Evolutionary conservation across 1,140 invertebrate species (phyloP), one percentile per base, ranked within the genome.

Genomic region (Orius insidiosus): DNA sequence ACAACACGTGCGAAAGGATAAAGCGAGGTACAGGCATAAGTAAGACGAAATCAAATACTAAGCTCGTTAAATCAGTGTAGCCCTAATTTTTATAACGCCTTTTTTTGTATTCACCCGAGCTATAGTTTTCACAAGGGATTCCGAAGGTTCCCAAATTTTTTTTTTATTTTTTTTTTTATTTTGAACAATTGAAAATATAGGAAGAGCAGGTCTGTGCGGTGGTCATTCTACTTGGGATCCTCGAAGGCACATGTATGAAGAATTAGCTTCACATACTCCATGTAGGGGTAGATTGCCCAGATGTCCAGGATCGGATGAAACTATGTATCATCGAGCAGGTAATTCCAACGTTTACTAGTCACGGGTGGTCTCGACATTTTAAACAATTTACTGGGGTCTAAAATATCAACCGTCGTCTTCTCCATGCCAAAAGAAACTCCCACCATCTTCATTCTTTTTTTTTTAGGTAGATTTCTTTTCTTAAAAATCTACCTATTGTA

Each of bases 1-100:
- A 89, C 65, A 89, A 87, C 62, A 90, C 86, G 18, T 89, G 85
- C 64, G 85, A 89, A 69, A 73, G 85, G 56, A 86, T 89, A 68
- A 89, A 89, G 71, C 72, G 84, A 73, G 85, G 85, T 76, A 85
- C 78, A 67, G 77, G 80, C 53, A 81, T 85, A 74, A 83, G 81
- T 84, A 76, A 84, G 80, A 74, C 43, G 48, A 45, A 32, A 36
- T 15, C 9, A 36, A 36, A 5, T 15, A 36, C 9, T 13, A 13
- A 11, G 35, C 35, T 36, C 14, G 35, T 36, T 36, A 13, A 19
- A 18, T 15, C 32, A 13, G 14, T 11, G 34, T 33, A 34, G 13
- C 3, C 40, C 5, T 19, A 24, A 42, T 24, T 42, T 40, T 42
- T 30, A 24, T 14, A 46, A 35, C 35, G 24, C 4, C 11, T 24